A percentile compares a stretch with the other conserved stretches of the same genome.
Conservation (phyloP, 2,888 invertebrate genomes). For the Caenorhabditis angaria region DNA sequence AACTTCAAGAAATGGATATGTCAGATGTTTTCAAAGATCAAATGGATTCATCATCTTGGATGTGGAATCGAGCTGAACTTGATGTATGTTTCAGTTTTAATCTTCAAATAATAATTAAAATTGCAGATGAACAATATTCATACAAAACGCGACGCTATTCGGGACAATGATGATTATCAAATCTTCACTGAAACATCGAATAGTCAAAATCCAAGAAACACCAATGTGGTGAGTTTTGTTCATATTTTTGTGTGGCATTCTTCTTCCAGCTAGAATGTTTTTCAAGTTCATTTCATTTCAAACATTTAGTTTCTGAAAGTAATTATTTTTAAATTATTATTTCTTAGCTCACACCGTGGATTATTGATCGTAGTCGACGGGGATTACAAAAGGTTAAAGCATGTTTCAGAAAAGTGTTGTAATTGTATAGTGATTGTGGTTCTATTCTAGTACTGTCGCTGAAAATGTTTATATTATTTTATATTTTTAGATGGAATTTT, state of each 20-base stretch:
- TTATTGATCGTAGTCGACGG: conserved; percentile 94
- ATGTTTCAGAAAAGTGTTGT: conserved; percentile 16
- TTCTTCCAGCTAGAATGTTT: background rate
- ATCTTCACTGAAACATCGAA: conserved; percentile 48
- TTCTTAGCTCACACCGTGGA: conserved; percentile 80
- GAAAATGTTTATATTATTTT: conserved; percentile 5
- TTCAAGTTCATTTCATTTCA: background rate
- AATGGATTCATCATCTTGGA: conserved; percentile 79
- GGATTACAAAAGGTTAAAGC: conserved; percentile 78
- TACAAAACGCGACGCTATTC: conserved; percentile 45
- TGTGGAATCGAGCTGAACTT: conserved; percentile 95
- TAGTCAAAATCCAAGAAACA: conserved; percentile 19
- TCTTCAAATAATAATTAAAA: conserved; percentile 74
- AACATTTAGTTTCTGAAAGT: conserved; percentile 13
- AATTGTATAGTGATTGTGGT: background rate
- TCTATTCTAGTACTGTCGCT: conserved; percentile 6
- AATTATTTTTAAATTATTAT: conserved; percentile 7
- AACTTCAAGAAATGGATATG: conserved; percentile 97
- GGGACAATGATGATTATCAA: conserved; percentile 72
- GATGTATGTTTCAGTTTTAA: conserved; percentile 79
- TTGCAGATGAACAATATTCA: conserved; percentile 40
- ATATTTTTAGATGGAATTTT: background rate
- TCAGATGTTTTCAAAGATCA: conserved; percentile 88
- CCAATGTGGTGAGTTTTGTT: conserved; percentile 52
- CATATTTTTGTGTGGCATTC: background rate